A percentile compares a stretch with the other conserved stretches of the same genome.
Conservation (phyloP, 2,888 invertebrate species). For the Calameuta pallipes region DNA sequence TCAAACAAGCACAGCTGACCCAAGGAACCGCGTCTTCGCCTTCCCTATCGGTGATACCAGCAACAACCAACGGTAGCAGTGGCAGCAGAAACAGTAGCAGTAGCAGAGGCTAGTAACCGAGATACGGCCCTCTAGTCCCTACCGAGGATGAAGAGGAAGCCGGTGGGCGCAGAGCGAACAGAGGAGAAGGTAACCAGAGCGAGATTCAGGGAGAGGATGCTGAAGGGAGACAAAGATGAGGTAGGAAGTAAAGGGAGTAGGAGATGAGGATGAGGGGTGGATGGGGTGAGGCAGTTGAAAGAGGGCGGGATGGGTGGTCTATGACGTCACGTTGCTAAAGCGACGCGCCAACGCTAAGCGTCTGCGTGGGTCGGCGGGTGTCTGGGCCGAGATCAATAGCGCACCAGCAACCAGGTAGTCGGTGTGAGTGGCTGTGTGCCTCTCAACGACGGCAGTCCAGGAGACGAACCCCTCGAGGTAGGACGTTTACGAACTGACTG, state of each 20-base stretch:
- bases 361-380: conserved; percentile 62
- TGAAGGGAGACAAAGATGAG: background rate
- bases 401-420: conserved; percentile 62
- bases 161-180: too few species aligned
- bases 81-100: too few species aligned
- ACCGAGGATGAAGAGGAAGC: too few species aligned
- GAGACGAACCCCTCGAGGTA: conserved; percentile 61
- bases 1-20: too few species aligned
- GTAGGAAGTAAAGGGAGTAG: background rate
- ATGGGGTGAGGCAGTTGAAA: conserved; percentile 7
- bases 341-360: conserved; percentile 64
- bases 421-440: conserved; percentile 56
- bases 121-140: too few species aligned
- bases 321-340: conserved; percentile 67
- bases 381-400: conserved; percentile 65
- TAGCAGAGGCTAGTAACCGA: too few species aligned
- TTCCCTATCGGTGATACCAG: too few species aligned
- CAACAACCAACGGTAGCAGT: too few species aligned
- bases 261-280: conserved; percentile 7
- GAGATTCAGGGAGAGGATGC: too few species aligned
- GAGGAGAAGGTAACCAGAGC: too few species aligned
- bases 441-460: conserved; percentile 61
- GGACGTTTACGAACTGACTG: conserved; percentile 50
- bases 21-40: too few species aligned
- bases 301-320: conserved; percentile 34